phyloP scores from a whole-genome alignment of 2,888 invertebrate genomes.

The Acronicta aceris region DNA sequence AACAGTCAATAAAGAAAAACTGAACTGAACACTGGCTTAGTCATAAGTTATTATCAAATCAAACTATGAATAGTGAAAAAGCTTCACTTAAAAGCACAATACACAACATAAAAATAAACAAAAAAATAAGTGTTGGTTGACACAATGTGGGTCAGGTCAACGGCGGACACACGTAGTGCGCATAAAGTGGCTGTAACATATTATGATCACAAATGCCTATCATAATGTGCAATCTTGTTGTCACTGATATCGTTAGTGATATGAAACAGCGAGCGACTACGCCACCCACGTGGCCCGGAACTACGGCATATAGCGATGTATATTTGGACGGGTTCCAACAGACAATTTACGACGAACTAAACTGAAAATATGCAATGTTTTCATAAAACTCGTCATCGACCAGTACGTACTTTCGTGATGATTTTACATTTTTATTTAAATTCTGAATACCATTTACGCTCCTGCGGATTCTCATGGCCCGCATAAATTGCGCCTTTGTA shows the following conservation, averaged over 20 bases:
- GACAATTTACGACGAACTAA: constrained; percentile 78
- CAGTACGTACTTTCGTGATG: constrained; percentile 48
- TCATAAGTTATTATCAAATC: too few species aligned
- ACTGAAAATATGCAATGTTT: constrained; percentile 77
- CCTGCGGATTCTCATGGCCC: constrained; percentile 61
- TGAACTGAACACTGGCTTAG: constrained; percentile 3
- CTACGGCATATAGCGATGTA: constrained; percentile 59
- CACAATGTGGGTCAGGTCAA: constrained; percentile 36
- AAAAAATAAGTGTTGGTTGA: constrained; percentile 29
- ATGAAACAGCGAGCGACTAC: constrained; percentile 57
- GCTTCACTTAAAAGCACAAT: constrained; percentile 5
- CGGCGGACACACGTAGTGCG: constrained; percentile 28
- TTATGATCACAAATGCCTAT: constrained; percentile 51
- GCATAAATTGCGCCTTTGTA: constrained; percentile 71
- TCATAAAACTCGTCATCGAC: constrained; percentile 70
- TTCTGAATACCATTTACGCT: constrained; percentile 33
- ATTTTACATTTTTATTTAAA: constrained; percentile 61
- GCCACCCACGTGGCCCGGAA: constrained; percentile 75
- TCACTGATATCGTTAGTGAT: constrained; percentile 67
- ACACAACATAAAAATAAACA: constrained; percentile 10
- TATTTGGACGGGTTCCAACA: constrained; percentile 80
- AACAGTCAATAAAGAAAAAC: constrained; percentile 23
- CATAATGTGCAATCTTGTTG: constrained; percentile 66
- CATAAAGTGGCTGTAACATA: constrained; percentile 35
- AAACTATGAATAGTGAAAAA: constrained; percentile 2